phyloP scores from a whole-genome alignment of 2,888 invertebrate species.

The Zygaena filipendulae region DNA sequence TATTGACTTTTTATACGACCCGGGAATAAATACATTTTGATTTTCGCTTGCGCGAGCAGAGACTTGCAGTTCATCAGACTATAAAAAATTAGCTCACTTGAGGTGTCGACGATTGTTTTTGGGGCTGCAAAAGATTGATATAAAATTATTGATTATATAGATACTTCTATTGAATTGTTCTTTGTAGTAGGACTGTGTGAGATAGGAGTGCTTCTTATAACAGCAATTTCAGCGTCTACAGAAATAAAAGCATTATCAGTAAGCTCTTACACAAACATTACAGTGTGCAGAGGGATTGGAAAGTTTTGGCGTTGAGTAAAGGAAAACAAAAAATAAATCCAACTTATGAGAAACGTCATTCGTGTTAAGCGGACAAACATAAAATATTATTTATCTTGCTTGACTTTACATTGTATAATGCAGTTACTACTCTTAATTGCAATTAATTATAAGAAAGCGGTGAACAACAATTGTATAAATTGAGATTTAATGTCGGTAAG shows the following conservation, averaged over 20 bases:
- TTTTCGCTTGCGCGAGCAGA: slow-evolving; percentile 49
- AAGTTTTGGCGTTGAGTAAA: slow-evolving; percentile 37
- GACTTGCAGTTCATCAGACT: slow-evolving; percentile 50
- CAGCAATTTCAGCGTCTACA: not conserved
- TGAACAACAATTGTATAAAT: too few relatives aligned
- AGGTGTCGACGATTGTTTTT: too few relatives aligned
- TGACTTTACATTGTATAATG: too few relatives aligned
- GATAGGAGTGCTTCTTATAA: slow-evolving; percentile 1
- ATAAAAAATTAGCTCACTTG: slow-evolving; percentile 48
- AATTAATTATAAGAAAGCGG: too few relatives aligned
- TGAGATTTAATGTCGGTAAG: too few relatives aligned
- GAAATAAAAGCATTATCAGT: slow-evolving; percentile 17
- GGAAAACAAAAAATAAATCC: slow-evolving; percentile 62
- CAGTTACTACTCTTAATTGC: too few relatives aligned
- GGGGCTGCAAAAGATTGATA: too few relatives aligned
- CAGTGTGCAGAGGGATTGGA: slow-evolving; percentile 44
- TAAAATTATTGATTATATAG: slow-evolving; percentile 27
- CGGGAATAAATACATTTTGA: slow-evolving; percentile 68
- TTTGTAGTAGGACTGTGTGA: slow-evolving; percentile 5
- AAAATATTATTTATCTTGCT: too few relatives aligned
- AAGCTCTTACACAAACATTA: slow-evolving; percentile 51
- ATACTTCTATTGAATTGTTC: slow-evolving; percentile 18
- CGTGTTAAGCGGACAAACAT: too few relatives aligned
- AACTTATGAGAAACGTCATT: too few relatives aligned
- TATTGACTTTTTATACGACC: slow-evolving; percentile 66